Evolutionary conservation across 2,113 vertebrate genomes (phyloP).

Genomic region (Nerophis ophidion): DNA sequence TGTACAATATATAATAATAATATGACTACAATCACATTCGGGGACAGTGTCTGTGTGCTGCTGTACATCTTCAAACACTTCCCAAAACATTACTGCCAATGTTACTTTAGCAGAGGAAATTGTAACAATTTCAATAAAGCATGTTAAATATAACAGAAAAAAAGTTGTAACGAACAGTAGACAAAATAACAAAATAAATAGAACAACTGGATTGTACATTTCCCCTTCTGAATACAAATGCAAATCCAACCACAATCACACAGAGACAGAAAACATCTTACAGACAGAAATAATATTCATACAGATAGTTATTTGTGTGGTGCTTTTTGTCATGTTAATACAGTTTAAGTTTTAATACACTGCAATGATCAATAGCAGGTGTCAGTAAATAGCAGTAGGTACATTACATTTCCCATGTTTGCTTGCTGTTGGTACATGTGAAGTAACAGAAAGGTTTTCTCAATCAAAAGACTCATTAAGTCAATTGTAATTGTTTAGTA

Average conservation of each 20-base stretch:
- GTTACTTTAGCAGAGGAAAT: constrained; percentile 1
- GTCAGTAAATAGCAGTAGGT: constrained; percentile 31
- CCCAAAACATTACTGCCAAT: neutral
- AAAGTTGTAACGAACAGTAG: neutral
- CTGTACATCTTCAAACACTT: neutral
- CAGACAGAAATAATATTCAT: constrained; percentile 5
- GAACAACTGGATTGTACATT: neutral
- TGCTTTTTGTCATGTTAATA: constrained; percentile 50
- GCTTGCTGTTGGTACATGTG: neutral
- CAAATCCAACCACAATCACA: no score
- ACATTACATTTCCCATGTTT: neutral
- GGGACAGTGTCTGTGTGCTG: no score
- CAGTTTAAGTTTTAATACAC: constrained; percentile 45
- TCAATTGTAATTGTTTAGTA: no score
- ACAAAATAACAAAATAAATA: neutral
- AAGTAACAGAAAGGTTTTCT: neutral
- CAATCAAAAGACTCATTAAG: neutral
- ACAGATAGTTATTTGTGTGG: constrained; percentile 30
- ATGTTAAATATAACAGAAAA: neutral
- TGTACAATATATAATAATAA: no score
- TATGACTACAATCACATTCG: no score
- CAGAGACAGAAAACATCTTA: neutral
- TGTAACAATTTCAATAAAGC: constrained; percentile 12
- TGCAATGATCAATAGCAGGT: no score
- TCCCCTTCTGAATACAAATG: no score